phyloP scores from a whole-genome alignment of 1,140 invertebrate genomes.

The Oreohelix idahoensis region DNA sequence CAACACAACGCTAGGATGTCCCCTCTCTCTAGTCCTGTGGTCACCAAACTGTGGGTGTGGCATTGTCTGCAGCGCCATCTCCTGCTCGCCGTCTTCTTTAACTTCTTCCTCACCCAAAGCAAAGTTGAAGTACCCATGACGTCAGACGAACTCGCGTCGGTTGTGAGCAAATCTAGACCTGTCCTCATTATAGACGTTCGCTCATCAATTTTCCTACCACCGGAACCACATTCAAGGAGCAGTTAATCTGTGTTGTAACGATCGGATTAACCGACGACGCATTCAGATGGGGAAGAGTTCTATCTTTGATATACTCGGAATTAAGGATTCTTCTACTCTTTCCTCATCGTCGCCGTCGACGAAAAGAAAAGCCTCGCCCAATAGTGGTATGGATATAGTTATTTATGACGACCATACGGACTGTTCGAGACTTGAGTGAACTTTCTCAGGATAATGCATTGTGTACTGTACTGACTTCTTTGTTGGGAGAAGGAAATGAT shows the following conservation, averaged over 20 bases:
- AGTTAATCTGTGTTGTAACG: slow-evolving; percentile 84
- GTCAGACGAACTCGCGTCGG: slow-evolving; percentile 57
- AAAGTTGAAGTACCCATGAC: slow-evolving; percentile 54
- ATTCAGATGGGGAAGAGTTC: slow-evolving; percentile 81
- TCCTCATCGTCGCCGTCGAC: slow-evolving; percentile 75
- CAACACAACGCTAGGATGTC: slow-evolving; percentile 21
- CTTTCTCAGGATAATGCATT: slow-evolving; percentile 76
- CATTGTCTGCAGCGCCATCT: slow-evolving; percentile 29
- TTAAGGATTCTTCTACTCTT: slow-evolving; percentile 60
- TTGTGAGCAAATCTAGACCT: slow-evolving; percentile 56
- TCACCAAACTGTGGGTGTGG: slow-evolving; percentile 35
- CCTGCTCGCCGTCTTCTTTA: slow-evolving; percentile 25
- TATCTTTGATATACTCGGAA: slow-evolving; percentile 81
- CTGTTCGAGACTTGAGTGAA: slow-evolving; percentile 69
- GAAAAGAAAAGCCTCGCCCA: slow-evolving; percentile 79
- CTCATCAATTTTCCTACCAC: slow-evolving; percentile 82
- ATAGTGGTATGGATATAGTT: slow-evolving; percentile 76
- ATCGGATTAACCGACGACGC: slow-evolving; percentile 81
- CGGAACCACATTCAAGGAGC: slow-evolving; percentile 82
- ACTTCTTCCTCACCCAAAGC: slow-evolving; percentile 46
- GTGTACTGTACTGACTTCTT: slow-evolving; percentile 79
- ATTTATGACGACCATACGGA: slow-evolving; percentile 80
- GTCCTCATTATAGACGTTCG: slow-evolving; percentile 82
- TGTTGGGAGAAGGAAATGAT: slow-evolving; percentile 82
- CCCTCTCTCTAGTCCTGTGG: slow-evolving; percentile 25